Base-by-base conservation (phyloP, 30 jellyfish, hydroid and myxozoan species). In the Aurelia sp. region DNA sequence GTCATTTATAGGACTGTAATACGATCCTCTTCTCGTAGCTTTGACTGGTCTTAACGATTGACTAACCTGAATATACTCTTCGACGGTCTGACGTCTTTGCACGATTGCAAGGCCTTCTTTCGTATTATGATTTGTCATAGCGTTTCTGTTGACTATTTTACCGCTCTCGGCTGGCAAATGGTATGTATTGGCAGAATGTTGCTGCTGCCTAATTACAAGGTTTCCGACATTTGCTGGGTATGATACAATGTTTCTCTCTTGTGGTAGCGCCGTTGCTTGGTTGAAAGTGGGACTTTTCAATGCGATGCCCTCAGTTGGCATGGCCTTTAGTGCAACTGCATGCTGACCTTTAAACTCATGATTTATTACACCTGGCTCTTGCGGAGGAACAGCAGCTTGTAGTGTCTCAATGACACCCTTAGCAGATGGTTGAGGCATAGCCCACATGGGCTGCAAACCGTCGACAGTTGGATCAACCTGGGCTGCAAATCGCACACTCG, bases 41-140 rank as follows among this genome's bases (percentile, higher is more conserved):
- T 10, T 13, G 24, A 21, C 33, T 0, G 69, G 69, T 18, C 24
- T 59, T 13, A 21, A 18, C 12, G 69, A 59, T 21, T 59, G 33
- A 21, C 69, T 59, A 59, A 59, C 33, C 27, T 59, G 69, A 15
- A 59, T 59, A 13, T 18, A 59, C 16, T 59, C 69, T 13, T 59
- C 69, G 16, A 59, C 69, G 3, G 69, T 59, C 33, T 59, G 24
- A 59, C 69, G 69, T 13, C 69, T 59, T 59, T 59, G 69, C 24
- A 59, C 69, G 16, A 59, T 59, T 5, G 69, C 24, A 4, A 59
- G 33, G 13, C 69, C 69, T 59, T 59, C 69, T 18, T n/a, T 59
- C 1, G 69, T 33, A 59, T 21, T 59, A 21, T 27, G 3, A 15
- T 21, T 59, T 21, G 69, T 59, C 33, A 18, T 59, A 21, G 69